Percentiles rank a stretch among this genome's conserved stretches.
Conservation (phyloP, 64 coral and sea anemone genomes). For the Pocillopora damicornis region DNA sequence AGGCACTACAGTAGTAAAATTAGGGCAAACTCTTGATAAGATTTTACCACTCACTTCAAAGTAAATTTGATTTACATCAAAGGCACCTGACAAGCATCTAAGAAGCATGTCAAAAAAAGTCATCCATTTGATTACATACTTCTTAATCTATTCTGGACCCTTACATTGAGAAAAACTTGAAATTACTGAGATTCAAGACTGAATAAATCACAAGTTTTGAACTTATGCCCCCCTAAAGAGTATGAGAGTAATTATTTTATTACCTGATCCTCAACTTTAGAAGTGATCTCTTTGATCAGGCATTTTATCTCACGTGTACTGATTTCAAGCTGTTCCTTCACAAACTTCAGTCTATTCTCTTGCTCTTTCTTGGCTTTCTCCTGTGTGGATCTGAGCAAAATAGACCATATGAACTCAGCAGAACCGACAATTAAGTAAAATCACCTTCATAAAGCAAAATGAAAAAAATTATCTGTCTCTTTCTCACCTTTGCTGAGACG, state of each 20-base stretch:
- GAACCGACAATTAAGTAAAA: not conserved
- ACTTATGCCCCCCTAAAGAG: too few species aligned
- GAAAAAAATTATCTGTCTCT: not conserved
- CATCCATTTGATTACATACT: too few species aligned
- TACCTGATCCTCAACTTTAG: conserved; percentile 81
- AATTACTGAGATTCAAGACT: too few species aligned
- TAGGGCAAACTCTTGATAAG: too few species aligned
- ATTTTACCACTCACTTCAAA: too few species aligned
- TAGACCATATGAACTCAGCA: not conserved
- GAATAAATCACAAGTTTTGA: too few species aligned
- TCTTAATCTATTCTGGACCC: too few species aligned
- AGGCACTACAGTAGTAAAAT: too few species aligned
- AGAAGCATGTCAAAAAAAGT: too few species aligned
- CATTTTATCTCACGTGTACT: conserved; percentile 58
- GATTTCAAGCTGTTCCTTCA: conserved; percentile 87
- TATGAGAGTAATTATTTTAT: not conserved
- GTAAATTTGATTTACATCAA: too few species aligned
- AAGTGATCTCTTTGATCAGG: conserved; percentile 73
- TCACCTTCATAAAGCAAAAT: not conserved
- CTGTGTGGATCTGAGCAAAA: conserved; percentile 45
- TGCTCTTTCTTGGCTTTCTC: conserved; percentile 68
- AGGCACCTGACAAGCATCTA: too few species aligned
- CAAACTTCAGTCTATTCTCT: conserved; percentile 76
- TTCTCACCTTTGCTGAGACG: conserved; percentile 69
- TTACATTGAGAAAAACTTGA: too few species aligned